Evolutionary conservation across 1,140 invertebrate species (phyloP).

Genomic region (Maniola jurtina): DNA sequence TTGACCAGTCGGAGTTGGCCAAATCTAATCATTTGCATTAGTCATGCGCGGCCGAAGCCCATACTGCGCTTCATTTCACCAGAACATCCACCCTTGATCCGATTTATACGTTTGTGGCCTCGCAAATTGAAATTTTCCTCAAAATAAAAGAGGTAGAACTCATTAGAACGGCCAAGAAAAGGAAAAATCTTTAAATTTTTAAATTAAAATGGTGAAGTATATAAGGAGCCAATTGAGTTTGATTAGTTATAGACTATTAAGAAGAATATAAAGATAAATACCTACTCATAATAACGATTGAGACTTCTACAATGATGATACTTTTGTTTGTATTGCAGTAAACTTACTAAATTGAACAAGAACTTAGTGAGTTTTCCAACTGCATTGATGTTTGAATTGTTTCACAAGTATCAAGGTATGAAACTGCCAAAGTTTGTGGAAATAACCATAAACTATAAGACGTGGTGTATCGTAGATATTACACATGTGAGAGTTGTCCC

Average conservation of each 20-base stretch:
- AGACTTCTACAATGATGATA: no score
- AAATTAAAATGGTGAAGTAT: no score
- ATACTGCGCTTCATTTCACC: conserved; percentile 74
- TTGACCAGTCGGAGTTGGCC: conserved; percentile 67
- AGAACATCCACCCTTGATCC: conserved; percentile 61
- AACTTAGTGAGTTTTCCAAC: no score
- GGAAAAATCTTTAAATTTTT: conserved; percentile 14
- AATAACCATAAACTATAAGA: conserved; percentile 6
- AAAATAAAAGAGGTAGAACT: conserved; percentile 28
- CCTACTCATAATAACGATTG: no score
- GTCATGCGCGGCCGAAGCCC: conserved; percentile 59
- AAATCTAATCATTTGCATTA: conserved; percentile 77
- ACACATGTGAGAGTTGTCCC: conserved; percentile 17
- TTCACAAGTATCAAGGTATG: neutral
- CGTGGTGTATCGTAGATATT: conserved; percentile 13
- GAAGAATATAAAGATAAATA: no score
- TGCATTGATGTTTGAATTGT: neutral
- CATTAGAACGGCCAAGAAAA: conserved; percentile 28
- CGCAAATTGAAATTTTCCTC: conserved; percentile 44
- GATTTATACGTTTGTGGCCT: conserved; percentile 53
- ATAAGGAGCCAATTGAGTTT: no score
- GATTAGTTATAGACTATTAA: no score
- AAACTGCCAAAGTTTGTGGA: conserved; percentile 5
- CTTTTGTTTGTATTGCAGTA: no score
- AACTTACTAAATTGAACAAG: no score